Conservation (phyloP, 2,888 invertebrate genomes). For the Orchesellides sinensis region DNA sequence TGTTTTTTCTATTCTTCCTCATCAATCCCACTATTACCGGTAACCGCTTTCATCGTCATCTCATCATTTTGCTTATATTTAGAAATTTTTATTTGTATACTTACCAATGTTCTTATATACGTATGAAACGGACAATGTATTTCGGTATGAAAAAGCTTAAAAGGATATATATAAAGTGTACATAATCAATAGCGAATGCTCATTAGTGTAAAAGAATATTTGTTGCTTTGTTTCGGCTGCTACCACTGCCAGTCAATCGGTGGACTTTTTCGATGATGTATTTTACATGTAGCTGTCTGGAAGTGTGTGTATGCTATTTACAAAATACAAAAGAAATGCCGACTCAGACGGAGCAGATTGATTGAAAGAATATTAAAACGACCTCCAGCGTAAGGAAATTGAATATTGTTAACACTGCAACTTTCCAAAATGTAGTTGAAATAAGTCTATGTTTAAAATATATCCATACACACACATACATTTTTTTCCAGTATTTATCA, state of each 20-base stretch:
- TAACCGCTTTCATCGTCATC: slow-evolving; percentile 55
- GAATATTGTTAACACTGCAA: too few relatives aligned
- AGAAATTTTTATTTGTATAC: background rate
- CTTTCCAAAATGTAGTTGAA: too few relatives aligned
- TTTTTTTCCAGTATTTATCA: too few relatives aligned
- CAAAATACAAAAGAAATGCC: slow-evolving; percentile 36
- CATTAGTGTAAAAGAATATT: slow-evolving; percentile 23
- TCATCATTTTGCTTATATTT: slow-evolving; percentile 29
- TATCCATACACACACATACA: too few relatives aligned
- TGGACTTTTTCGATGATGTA: slow-evolving; percentile 47
- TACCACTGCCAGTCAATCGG: slow-evolving; percentile 4
- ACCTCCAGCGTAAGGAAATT: too few relatives aligned
- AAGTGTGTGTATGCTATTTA: slow-evolving; percentile 25
- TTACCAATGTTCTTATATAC: background rate
- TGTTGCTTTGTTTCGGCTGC: slow-evolving; percentile 28
- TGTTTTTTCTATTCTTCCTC: slow-evolving; percentile 51
- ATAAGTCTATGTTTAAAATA: too few relatives aligned
- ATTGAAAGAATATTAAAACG: slow-evolving; percentile 40
- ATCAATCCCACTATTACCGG: slow-evolving; percentile 54
- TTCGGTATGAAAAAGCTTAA: too few relatives aligned
- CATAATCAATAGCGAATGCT: background rate
- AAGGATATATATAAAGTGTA: too few relatives aligned
- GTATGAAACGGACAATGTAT: too few relatives aligned
- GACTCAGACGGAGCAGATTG: slow-evolving; percentile 39
- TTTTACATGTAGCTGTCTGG: slow-evolving; percentile 57